Conservation (phyloP, 2,113 vertebrate genomes). For the Centrocercus urophasianus region DNA sequence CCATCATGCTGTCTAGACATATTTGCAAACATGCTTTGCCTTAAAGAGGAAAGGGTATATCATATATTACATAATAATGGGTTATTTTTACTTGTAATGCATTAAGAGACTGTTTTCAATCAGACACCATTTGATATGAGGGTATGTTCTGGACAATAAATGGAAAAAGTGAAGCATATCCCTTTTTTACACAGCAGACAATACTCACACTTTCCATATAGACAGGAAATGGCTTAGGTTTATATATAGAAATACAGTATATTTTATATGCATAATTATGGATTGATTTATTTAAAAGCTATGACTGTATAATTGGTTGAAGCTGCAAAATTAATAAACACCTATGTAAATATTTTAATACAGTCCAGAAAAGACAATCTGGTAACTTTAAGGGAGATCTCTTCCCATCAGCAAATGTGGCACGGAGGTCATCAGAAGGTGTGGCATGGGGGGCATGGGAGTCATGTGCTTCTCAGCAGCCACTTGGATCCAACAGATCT, state of each 20-base stretch:
- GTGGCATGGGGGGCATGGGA: fast-evolving
- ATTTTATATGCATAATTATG: slow-evolving; percentile 15
- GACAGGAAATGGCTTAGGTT: slow-evolving; percentile 62
- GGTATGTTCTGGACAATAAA: slow-evolving; percentile 47
- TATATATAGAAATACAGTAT: slow-evolving; percentile 45
- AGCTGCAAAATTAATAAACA: background rate
- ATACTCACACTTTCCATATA: slow-evolving; percentile 55
- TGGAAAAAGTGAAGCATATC: slow-evolving; percentile 63
- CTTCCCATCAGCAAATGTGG: background rate
- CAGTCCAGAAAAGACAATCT: background rate
- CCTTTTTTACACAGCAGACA: slow-evolving; percentile 39
- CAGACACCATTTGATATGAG: slow-evolving; percentile 56
- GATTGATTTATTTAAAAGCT: slow-evolving; percentile 44
- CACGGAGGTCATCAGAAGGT: background rate
- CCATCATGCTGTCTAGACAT: slow-evolving; percentile 44
- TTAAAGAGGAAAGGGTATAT: slow-evolving; percentile 53
- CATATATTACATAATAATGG: slow-evolving; percentile 46
- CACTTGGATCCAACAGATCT: background rate
- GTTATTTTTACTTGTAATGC: slow-evolving; percentile 63
- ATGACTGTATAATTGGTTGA: background rate
- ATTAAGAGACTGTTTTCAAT: slow-evolving; percentile 66
- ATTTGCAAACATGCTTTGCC: slow-evolving; percentile 48
- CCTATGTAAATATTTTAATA: background rate
- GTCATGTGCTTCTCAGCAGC: background rate
- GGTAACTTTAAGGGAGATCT: background rate